phyloP scores from a whole-genome alignment of 1,140 invertebrate genomes.

The Meloidogyne chitwoodi region DNA sequence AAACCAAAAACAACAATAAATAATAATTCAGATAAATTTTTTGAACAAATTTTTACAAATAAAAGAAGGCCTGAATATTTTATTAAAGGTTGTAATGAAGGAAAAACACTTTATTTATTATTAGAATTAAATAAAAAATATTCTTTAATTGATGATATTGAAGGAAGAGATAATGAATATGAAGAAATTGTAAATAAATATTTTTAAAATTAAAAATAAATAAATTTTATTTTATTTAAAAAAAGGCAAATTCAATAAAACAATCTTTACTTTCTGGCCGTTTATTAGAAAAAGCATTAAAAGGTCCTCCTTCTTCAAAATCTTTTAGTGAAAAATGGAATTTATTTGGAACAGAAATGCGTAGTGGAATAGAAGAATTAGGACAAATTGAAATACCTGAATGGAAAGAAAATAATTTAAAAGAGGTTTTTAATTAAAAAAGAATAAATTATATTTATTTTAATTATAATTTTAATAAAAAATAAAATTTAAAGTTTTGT shows the following conservation, averaged over 20 bases:
- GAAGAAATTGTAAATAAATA: slow-evolving; percentile 22
- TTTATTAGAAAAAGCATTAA: not conserved
- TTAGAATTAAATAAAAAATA: slow-evolving; percentile 56
- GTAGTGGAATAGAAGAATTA: not conserved
- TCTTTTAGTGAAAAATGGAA: slow-evolving; percentile 1
- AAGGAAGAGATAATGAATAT: slow-evolving; percentile 33
- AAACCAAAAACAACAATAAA: not conserved
- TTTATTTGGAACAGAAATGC: slow-evolving; percentile 6
- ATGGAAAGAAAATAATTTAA: slow-evolving; percentile 9
- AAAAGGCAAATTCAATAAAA: slow-evolving; percentile 3
- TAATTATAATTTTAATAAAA: no score
- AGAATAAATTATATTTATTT: not conserved
- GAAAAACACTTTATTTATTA: slow-evolving; percentile 54
- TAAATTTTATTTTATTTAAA: not conserved
- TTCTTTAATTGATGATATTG: slow-evolving; percentile 38
- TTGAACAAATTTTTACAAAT: slow-evolving; percentile 13
- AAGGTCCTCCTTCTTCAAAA: not conserved
- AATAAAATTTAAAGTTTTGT: slow-evolving; percentile 15
- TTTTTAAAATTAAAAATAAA: not conserved
- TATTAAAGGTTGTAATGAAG: slow-evolving; percentile 47
- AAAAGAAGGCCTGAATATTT: slow-evolving; percentile 45
- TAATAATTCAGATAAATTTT: not conserved
- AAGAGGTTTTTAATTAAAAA: not conserved
- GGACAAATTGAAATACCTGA: slow-evolving; percentile 8
- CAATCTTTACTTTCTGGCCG: slow-evolving; percentile 3